Base-by-base conservation (phyloP, 2,113 vertebrate species). In the Brienomyrus longianalis region DNA sequence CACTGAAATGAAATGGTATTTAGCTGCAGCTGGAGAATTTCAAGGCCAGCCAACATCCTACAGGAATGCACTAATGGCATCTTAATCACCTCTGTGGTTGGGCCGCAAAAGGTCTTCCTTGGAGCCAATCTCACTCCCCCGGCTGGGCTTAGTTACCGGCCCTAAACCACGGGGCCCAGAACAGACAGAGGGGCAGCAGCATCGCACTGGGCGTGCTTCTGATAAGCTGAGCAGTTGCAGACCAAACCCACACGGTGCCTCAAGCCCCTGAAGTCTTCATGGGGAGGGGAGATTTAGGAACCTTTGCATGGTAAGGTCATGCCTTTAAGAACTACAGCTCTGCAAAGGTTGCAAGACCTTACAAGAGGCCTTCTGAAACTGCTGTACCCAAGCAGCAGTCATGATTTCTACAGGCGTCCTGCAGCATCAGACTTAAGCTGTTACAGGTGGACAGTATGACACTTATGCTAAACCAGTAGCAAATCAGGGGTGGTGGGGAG, bases 1-100 rank as follows among this genome's bases (percentile, higher is more conserved):
- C 43, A 47, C 21, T 43, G 9, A 48, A 84, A 15, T 84, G 43
- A 56, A 51, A 54, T 23, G 31, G 48, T 47, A 86, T 70, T 59
- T 27, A 56, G 87, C 91, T 88, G 39, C 88, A 90, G 83, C 84
- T 90, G 83, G 35, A 27, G 83, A 70, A 90, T 86, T 50, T 91
- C 90, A 92, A 85, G 27, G 15, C 47, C 45, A 31, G 27, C 39
- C 92, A 88, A 56, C 56, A 87, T 90, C 56, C 85, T 89, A 88
- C 19, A 90, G 89, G 89, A 89, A 83, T 89, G 87, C 77, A 80
- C 54, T 83, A 89, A 91, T 89, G 77, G 85, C 50, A 80, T 45
- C 77, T 90, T 90, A 91, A 90, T 87, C 45, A 45, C 43, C 50
- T 66, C 83, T 19, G 88, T 31, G 89, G 85, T 83, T 77, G 35